phyloP scores from a whole-genome alignment of 2,797 vertebrate species.

The Manis pentadactyla region DNA sequence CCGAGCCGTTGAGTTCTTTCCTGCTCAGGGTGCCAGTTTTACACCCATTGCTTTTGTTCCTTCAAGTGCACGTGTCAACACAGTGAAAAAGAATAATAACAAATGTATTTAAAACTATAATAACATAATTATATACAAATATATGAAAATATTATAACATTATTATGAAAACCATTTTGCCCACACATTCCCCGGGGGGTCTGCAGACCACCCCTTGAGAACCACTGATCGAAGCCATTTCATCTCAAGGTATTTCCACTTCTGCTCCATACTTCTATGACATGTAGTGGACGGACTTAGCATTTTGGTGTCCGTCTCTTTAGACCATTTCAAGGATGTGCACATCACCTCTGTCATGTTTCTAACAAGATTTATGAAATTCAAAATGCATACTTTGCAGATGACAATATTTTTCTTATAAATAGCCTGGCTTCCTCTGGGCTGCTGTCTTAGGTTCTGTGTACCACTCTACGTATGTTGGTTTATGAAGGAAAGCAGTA shows the following conservation, averaged over 20 bases:
- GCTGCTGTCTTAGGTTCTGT: not conserved
- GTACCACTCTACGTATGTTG: not conserved
- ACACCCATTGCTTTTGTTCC: not conserved
- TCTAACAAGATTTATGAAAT: not conserved
- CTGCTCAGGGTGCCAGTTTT: not conserved
- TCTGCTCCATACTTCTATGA: fast-evolving
- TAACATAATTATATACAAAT: too few species aligned
- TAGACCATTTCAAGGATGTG: not conserved
- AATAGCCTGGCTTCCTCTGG: not conserved
- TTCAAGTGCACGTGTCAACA: not conserved
- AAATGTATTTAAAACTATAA: not conserved
- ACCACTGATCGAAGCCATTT: not conserved
- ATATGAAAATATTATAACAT: too few species aligned
- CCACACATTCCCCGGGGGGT: not conserved
- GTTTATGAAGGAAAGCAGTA: not conserved
- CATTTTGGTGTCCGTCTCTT: not conserved
- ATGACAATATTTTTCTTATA: not conserved
- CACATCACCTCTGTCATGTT: not conserved
- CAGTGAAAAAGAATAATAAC: not conserved
- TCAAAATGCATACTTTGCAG: not conserved
- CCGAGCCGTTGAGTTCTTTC: too few species aligned
- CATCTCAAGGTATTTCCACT: not conserved
- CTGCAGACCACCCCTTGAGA: not conserved
- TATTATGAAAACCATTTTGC: not conserved
- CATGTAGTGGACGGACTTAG: not conserved